phyloP scores from a whole-genome alignment of 2,888 invertebrate species.

The Serripes groenlandicus region DNA sequence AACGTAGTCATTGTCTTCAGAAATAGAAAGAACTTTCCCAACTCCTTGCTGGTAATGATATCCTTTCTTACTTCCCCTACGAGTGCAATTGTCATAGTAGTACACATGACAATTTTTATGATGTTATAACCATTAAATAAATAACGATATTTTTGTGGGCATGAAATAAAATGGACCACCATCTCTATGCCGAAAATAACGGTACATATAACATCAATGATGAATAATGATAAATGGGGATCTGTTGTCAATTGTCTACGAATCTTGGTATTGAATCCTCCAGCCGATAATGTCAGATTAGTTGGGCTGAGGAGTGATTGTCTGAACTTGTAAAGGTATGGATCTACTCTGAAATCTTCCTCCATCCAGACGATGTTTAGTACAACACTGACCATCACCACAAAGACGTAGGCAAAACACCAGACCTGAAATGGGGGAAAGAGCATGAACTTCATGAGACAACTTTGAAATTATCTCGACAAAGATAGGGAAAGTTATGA shows the following conservation, averaged over 20 bases:
- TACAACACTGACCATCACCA: slow-evolving; percentile 60
- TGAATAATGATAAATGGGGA: slow-evolving; percentile 52
- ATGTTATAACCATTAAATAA: slow-evolving; percentile 67
- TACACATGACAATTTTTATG: slow-evolving; percentile 65
- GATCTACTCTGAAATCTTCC: slow-evolving; percentile 33
- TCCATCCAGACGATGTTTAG: slow-evolving; percentile 54
- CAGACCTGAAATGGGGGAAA: slow-evolving; percentile 58
- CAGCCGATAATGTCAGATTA: not conserved
- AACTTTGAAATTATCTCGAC: too few species aligned
- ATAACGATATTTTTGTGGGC: slow-evolving; percentile 65
- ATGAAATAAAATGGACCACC: slow-evolving; percentile 67
- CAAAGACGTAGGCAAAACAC: slow-evolving; percentile 67
- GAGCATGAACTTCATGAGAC: too few species aligned
- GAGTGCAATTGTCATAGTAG: slow-evolving; percentile 67
- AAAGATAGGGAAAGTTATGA: too few species aligned
- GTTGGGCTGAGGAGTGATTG: not conserved
- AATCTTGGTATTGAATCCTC: slow-evolving; percentile 12
- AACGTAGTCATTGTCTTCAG: slow-evolving; percentile 68
- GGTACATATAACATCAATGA: slow-evolving; percentile 59
- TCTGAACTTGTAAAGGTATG: slow-evolving; percentile 40
- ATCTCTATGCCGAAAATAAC: slow-evolving; percentile 73
- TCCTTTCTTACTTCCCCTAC: slow-evolving; percentile 44
- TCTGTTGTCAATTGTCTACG: slow-evolving; percentile 21
- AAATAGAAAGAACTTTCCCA: slow-evolving; percentile 63
- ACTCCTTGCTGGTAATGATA: slow-evolving; percentile 13